phyloP scores from a whole-genome alignment of 2,888 invertebrate species.

The Ectobius pallidus region DNA sequence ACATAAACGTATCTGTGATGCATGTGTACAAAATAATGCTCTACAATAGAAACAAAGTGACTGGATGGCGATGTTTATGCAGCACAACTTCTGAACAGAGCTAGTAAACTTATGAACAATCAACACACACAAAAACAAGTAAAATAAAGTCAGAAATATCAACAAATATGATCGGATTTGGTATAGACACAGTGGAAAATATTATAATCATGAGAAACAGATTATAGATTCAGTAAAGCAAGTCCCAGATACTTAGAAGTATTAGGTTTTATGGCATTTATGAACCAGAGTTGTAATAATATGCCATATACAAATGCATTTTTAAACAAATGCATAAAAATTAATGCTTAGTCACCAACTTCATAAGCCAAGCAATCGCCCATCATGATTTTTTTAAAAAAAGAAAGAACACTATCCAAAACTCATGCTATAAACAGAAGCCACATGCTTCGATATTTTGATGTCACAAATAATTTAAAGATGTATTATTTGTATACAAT shows the following conservation, averaged over 20 bases:
- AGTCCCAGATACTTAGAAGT: neutral
- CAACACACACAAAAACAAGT: slow-evolving; percentile 26
- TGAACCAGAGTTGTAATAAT: neutral
- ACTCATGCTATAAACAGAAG: slow-evolving; percentile 27
- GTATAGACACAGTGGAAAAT: no score
- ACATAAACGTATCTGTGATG: neutral
- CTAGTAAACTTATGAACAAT: slow-evolving; percentile 28
- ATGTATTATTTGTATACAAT: neutral
- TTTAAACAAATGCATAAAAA: slow-evolving; percentile 57
- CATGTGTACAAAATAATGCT: slow-evolving; percentile 18
- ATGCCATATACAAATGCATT: slow-evolving; percentile 51
- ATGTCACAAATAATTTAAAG: slow-evolving; percentile 25
- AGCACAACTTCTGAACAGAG: slow-evolving; percentile 3
- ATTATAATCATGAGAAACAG: neutral
- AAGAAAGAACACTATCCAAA: slow-evolving; percentile 25
- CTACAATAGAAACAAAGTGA: slow-evolving; percentile 6
- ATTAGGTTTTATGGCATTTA: neutral
- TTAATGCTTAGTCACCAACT: neutral
- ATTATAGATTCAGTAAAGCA: slow-evolving; percentile 6
- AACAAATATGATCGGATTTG: slow-evolving; percentile 13
- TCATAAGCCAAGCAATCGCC: slow-evolving; percentile 7
- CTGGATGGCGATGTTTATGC: neutral
- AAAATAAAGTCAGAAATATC: slow-evolving; percentile 29
- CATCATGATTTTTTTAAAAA: neutral
- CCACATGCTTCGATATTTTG: slow-evolving; percentile 14